Evolutionary conservation across 2,888 invertebrate species (phyloP).

Genomic region (Hemistola chrysoprasaria): DNA sequence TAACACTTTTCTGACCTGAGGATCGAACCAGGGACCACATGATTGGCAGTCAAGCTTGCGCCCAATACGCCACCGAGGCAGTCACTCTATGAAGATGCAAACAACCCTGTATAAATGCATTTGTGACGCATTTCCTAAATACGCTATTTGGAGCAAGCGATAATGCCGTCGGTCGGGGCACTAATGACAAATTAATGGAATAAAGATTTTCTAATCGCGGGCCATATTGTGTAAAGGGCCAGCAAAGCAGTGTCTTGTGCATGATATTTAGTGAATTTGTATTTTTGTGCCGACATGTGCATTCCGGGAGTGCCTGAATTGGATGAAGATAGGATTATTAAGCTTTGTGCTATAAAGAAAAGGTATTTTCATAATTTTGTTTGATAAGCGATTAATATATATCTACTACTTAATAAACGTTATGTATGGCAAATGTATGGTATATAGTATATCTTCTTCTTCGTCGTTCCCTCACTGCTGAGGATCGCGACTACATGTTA

Average conservation of each 20-base stretch:
- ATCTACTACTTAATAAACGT: too few species aligned
- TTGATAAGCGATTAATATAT: too few species aligned
- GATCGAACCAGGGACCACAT: too few species aligned
- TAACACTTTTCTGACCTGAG: too few species aligned
- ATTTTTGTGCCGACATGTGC: conserved; percentile 47
- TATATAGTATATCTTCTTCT: too few species aligned
- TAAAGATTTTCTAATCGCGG: conserved; percentile 46
- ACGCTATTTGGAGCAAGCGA: conserved; percentile 60
- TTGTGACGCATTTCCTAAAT: conserved; percentile 59
- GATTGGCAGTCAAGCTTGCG: too few species aligned
- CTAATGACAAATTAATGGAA: conserved; percentile 71
- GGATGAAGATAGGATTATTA: conserved; percentile 26
- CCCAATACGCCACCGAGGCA: too few species aligned
- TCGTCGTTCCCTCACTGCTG: too few species aligned
- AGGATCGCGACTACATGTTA: too few species aligned
- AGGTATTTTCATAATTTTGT: conserved; percentile 39
- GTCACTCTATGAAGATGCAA: too few species aligned
- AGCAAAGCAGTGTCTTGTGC: conserved; percentile 41
- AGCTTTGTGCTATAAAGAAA: conserved; percentile 50
- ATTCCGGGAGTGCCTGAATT: conserved; percentile 41
- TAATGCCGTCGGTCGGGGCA: conserved; percentile 41
- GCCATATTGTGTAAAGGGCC: conserved; percentile 42
- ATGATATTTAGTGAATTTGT: conserved; percentile 20
- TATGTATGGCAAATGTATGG: too few species aligned
- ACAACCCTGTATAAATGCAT: conserved; percentile 51